A percentile compares a stretch with the other conserved stretches of the same genome.
These are phyloP conservation scores for Hypena proboscidalis DNA, from an alignment of 2,888 invertebrate genomes.

Conservation along the genomic window DNA sequence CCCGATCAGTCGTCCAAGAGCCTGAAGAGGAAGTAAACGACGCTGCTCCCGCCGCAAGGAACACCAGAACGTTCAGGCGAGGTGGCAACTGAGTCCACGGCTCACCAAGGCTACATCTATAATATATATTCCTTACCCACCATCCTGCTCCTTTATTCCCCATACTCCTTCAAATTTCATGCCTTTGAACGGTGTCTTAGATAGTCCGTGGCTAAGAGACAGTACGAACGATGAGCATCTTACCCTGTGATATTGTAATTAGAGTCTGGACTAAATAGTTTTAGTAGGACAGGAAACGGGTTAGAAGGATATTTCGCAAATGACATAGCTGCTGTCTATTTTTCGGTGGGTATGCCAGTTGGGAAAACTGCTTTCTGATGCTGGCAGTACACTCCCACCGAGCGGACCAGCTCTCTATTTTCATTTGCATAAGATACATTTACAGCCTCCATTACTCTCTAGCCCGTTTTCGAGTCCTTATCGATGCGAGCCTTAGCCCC, in stretches of 20 bases:
- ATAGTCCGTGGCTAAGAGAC: conserved; percentile 16
- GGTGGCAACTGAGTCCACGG: conserved; percentile 57
- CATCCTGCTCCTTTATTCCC: conserved; percentile 24
- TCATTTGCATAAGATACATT: no score
- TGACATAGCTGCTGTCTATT: no score
- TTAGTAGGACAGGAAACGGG: no score
- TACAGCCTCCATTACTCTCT: no score
- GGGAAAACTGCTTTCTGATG: no score
- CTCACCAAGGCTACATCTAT: conserved; percentile 1
- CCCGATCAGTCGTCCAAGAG: conserved; percentile 66
- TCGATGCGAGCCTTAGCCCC: no score
- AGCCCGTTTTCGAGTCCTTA: no score
- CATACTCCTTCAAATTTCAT: conserved; percentile 21
- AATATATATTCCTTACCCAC: conserved; percentile 23
- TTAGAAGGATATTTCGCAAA: no score
- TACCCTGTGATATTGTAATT: conserved; percentile 32
- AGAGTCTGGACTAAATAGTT: conserved; percentile 20
- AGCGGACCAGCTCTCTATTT: no score
- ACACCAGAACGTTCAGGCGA: conserved; percentile 64
- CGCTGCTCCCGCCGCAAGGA: conserved; percentile 57
- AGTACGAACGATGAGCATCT: conserved; percentile 12
- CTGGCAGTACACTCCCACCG: no score
- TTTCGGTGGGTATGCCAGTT: no score
- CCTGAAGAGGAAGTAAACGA: conserved; percentile 67
- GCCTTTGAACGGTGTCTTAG: conserved; percentile 9